Evolutionary conservation across 2,797 vertebrate species (phyloP), one percentile per base, ranked within the genome.

Genomic region (Anguilla pacifica): DNA sequence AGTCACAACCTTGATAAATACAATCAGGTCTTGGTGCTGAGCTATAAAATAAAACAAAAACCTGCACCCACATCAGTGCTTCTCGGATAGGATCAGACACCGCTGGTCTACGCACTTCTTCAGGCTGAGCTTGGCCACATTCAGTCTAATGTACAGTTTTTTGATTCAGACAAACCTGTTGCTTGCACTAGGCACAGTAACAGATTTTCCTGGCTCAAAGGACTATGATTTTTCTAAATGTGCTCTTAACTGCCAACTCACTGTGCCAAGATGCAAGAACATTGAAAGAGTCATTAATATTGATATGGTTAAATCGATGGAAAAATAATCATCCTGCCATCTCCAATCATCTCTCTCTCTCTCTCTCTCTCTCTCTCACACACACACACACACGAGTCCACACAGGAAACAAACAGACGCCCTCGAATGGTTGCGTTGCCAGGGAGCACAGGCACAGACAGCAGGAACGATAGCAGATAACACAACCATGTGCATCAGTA

Each of bases 261-360:
- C 51, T 49, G n/a, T n/a, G 51, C 43, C 79, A 49, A 51, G 43
- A 25, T 25, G 1, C 43, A n/a, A 51, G 43, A 82, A 51, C 79
- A 82, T 4, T 77, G 15, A 31, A n/a, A 70, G 10, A 39, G 43
- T 49, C 43, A n/a, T 25, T n/a, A 82, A 82, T 51, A 82, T 51
- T 82, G 43, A 82, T 82, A 51, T 67, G n/a, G 64, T n/a, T 9
- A 22, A 81, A 81, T 81, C 15, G 15, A 81, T 81, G 77, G 72
- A 46, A 81, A 81, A 81, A 64, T 64, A 22, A 67, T 67, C 64
- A 25, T 67, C 64, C 64, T 9, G 25, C n/a, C 25, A 2, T n/a
- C n/a, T 19, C 59, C 57, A 17, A 2, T 0, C 0, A 3, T 61
- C 2, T 22, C 15, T 61, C 22, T 3, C 59, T 19, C 59, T 25